Base-by-base conservation (phyloP, 2,888 invertebrate species). In the Drosophila multiciliata region DNA sequence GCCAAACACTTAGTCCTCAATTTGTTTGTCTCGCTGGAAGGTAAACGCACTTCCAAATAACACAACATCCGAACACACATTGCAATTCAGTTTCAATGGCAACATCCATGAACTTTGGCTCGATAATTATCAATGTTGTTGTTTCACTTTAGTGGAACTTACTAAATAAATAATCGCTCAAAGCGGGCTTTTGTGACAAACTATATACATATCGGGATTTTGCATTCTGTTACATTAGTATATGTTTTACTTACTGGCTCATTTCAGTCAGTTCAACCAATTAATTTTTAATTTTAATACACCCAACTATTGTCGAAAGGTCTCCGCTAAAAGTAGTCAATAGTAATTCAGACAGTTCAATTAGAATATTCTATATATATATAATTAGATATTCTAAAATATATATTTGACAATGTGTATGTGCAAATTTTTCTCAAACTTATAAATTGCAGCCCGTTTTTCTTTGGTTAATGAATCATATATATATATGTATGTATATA, bases 1-100 rank as follows among this genome's bases (percentile, higher is more conserved):
- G 36, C 66, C 66, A 72, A 80, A 71, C 79, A 82, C 82, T 72
- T 77, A 73, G 82, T 45, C 61, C 64, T 48, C 83, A 75, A 83
- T 81, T 85, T 77, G 70, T 77, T 85, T 85, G 69, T 66, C 66
- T 66, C 66, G 38, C 66, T 69, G 48, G 49, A 67, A 76, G 76
- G 75, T 80, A 79, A 77, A 77, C 66, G 68, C 70, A 68, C 73
- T 79, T 70, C 38, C 55, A 38, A 26, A 55, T 55, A 78, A 65
- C 50, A 45, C 66, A 66, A 63, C 29, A 58, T 52, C 54, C 57
- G 26, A 42, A 12, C n/a, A 40, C 42, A 66, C 17, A 48, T 45
- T 45, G 57, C 54, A 67, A 59, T 66, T 63, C 53, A 45, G 17
- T 58, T 58, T 58, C 33, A 53, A 52, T 50, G 32, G 26, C 48